A percentile compares a stretch with the other conserved stretches of the same genome.
These are phyloP conservation scores for Perognathus longimembris DNA, from an alignment of 2,113 vertebrate species.

Conservation along the genomic window DNA sequence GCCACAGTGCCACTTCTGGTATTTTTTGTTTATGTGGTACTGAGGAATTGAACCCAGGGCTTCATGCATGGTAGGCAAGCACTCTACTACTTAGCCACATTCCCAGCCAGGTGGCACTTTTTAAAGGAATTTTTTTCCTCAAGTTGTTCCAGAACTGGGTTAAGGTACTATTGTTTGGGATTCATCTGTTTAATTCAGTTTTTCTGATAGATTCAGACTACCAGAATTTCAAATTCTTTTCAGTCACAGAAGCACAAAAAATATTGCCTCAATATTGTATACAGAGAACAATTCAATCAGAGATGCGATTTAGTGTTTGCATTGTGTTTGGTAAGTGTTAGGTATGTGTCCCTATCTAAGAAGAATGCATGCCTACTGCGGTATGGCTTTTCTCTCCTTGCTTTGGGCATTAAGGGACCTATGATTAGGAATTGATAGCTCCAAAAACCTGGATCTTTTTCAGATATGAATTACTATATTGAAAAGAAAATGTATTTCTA, in stretches of 20 bases:
- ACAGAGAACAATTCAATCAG: neutral
- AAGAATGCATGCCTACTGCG: neutral
- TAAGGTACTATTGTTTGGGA: neutral
- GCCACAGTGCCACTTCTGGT: no score
- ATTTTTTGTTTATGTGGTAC: no score
- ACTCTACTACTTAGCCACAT: no score
- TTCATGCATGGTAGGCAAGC: no score
- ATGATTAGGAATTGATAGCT: neutral
- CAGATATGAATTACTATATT: neutral
- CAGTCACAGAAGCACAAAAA: neutral
- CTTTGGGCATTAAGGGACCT: neutral
- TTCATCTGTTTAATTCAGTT: neutral
- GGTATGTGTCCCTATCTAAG: accelerated
- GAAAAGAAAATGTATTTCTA: constrained; percentile 19
- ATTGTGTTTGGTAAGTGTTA: neutral
- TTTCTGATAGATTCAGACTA: neutral
- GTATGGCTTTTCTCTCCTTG: neutral
- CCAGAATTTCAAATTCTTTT: neutral
- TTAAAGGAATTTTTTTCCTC: neutral
- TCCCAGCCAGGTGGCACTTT: no score
- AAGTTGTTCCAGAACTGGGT: no score
- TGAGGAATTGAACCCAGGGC: no score
- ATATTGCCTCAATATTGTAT: neutral
- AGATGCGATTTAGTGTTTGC: neutral
- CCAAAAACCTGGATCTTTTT: constrained; percentile 17